phyloP scores from a whole-genome alignment of 1,140 invertebrate genomes.

The Lucilia cuprina region DNA sequence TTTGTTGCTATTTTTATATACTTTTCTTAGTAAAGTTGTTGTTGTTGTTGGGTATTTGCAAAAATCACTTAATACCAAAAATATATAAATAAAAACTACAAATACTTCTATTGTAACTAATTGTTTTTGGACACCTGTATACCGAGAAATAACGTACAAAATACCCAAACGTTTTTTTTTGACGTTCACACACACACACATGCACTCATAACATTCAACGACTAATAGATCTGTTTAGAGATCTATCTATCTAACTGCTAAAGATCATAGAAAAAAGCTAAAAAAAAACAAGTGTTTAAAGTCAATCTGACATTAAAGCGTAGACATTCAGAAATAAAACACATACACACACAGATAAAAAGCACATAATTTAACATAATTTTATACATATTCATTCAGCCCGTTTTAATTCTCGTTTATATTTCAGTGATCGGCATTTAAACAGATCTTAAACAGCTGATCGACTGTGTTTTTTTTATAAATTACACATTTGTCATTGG shows the following conservation, averaged over 20 bases:
- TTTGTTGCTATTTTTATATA: neutral
- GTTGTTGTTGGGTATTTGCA: neutral
- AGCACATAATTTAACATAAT: too few species aligned
- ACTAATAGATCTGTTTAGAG: neutral
- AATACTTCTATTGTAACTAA: slow-evolving; percentile 22
- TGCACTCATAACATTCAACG: neutral
- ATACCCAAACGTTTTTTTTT: neutral
- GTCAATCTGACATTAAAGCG: slow-evolving; percentile 1
- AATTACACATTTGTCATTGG: neutral
- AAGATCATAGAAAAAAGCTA: neutral
- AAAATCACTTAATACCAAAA: slow-evolving; percentile 21
- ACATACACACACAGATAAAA: neutral
- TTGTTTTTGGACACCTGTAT: slow-evolving; percentile 33
- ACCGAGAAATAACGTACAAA: neutral
- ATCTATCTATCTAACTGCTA: neutral
- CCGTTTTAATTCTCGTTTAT: neutral
- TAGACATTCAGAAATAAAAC: neutral
- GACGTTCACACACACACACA: too few species aligned
- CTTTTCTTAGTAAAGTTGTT: neutral
- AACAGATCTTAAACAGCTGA: neutral
- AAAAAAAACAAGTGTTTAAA: neutral
- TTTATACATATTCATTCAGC: neutral
- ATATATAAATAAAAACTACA: slow-evolving; percentile 13
- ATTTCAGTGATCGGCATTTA: neutral
- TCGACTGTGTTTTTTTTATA: neutral